Conservation (phyloP, 92 coral and sea anemone species). For the Ricordea florida region DNA sequence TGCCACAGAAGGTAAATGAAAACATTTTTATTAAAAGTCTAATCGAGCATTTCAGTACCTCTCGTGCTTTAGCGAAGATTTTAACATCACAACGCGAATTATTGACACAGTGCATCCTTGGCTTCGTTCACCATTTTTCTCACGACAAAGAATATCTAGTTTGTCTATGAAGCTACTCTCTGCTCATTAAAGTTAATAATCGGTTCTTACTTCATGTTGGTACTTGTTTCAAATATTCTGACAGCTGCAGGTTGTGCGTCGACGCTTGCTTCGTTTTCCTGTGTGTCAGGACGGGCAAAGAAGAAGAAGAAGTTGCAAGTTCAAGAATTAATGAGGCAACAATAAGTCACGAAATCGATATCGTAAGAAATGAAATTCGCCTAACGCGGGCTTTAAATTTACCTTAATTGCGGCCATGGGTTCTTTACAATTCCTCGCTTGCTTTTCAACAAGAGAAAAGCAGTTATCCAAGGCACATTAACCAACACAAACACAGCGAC, state of each 20-base stretch:
- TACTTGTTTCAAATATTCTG: slow-evolving; percentile 4
- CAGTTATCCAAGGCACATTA: no score
- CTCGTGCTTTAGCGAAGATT: slow-evolving; percentile 13
- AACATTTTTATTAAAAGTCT: no score
- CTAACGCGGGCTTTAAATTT: background rate
- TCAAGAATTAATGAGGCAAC: slow-evolving; percentile 79
- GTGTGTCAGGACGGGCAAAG: slow-evolving; percentile 15
- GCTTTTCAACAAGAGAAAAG: background rate
- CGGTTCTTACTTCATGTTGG: slow-evolving; percentile 22
- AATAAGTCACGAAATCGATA: slow-evolving; percentile 65
- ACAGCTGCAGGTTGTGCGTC: background rate
- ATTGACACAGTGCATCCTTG: slow-evolving; percentile 16
- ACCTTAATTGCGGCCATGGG: background rate
- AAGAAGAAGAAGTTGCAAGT: slow-evolving; percentile 13
- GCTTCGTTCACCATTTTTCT: background rate
- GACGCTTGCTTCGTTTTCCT: slow-evolving; percentile 23
- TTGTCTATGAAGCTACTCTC: background rate
- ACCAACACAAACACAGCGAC: no score
- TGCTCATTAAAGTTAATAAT: background rate
- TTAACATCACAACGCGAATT: background rate
- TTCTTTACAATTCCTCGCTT: background rate
- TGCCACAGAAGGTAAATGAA: no score
- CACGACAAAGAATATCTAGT: slow-evolving; percentile 18
- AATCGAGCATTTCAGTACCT: background rate
- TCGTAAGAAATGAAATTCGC: background rate